Percentiles rank a stretch among this genome's conserved stretches.
These are phyloP conservation scores for Caenorhabditis brenneri DNA, from an alignment of 1,140 invertebrate species.

Conservation along the genomic window DNA sequence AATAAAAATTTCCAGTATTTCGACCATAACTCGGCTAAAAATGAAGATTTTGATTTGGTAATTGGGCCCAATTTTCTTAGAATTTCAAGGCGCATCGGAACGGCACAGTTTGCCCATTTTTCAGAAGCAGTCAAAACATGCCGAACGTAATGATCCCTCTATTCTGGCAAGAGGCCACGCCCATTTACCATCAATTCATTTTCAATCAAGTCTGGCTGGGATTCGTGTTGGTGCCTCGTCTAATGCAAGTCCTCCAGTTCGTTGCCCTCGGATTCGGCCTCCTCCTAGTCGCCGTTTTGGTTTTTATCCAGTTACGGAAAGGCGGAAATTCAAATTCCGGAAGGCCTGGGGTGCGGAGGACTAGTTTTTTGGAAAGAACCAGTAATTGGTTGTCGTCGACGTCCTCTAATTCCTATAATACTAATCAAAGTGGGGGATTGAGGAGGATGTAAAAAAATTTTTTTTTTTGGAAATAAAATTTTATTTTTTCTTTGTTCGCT, in stretches of 20 bases:
- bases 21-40: too few relatives aligned
- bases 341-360: background rate
- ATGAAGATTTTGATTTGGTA: too few relatives aligned
- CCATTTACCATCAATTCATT: background rate
- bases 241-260: constrained; percentile 21
- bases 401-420: background rate
- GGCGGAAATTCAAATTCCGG: too few relatives aligned
- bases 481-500: too few relatives aligned
- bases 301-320: background rate
- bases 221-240: constrained; percentile 39
- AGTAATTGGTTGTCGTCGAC: constrained; percentile 5
- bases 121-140: constrained; percentile 39
- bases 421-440: background rate
- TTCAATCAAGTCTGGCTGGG: constrained; percentile 38
- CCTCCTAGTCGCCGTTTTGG: constrained; percentile 25
- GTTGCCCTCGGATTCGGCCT: constrained; percentile 31
- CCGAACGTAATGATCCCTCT: constrained; percentile 40
- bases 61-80: too few relatives aligned
- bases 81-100: too few relatives aligned
- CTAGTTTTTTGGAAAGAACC: background rate
- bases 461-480: background rate
- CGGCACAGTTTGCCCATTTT: too few relatives aligned
- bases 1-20: too few relatives aligned
- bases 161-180: constrained; percentile 41
- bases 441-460: background rate